These are phyloP conservation scores for Drosophila meridiana DNA, from an alignment of 2,888 invertebrate species.

Conservation along the genomic window DNA sequence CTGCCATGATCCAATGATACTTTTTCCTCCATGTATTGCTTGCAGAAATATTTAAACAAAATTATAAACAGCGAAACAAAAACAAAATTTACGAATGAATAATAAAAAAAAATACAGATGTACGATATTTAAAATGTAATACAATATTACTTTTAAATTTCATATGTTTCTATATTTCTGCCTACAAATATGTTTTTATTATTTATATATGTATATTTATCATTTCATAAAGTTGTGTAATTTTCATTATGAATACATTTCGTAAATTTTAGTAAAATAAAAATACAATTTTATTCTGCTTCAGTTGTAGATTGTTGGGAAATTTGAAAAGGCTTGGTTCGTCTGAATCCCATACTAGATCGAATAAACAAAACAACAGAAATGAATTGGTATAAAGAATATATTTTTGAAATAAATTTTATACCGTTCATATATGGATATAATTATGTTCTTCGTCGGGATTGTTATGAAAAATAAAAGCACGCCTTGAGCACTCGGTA, in stretches of 20 bases:
- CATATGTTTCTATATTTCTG: too few species aligned
- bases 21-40: not conserved
- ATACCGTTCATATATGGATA: constrained; percentile 45
- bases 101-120: too few species aligned
- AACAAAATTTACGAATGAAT: too few species aligned
- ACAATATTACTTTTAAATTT: too few species aligned
- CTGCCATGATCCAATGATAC: not conserved
- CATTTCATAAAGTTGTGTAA: too few species aligned
- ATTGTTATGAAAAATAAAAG: constrained; percentile 53
- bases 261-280: too few species aligned
- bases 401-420: not conserved
- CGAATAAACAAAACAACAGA: not conserved
- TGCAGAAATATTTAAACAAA: not conserved
- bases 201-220: too few species aligned
- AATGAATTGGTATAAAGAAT: not conserved
- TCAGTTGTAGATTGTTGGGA: not conserved
- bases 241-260: too few species aligned
- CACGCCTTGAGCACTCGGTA: constrained; percentile 49
- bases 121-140: too few species aligned
- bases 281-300: not conserved
- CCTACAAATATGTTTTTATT: too few species aligned
- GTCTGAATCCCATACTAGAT: not conserved
- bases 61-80: too few species aligned
- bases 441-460: constrained; percentile 42
- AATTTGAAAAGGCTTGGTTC: too few species aligned